These are phyloP conservation scores for Venturia canescens DNA, from an alignment of 1,140 invertebrate genomes.

Conservation along the genomic window DNA sequence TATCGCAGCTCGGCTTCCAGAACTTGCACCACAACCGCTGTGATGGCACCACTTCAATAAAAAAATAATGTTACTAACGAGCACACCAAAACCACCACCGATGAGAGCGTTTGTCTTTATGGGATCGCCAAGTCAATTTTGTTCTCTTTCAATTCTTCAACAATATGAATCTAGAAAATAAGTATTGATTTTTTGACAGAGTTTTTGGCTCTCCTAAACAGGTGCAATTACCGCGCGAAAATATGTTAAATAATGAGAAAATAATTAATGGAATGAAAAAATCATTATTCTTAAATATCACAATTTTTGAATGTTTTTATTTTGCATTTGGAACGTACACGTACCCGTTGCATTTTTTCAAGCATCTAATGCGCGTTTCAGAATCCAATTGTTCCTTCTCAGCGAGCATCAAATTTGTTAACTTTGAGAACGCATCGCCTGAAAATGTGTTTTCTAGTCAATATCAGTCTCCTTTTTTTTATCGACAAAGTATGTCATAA, in stretches of 20 bases:
- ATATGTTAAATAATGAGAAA: too few species aligned
- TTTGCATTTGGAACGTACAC: too few species aligned
- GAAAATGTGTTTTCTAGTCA: background rate
- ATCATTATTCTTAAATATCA: too few species aligned
- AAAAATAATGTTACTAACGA: constrained; percentile 54
- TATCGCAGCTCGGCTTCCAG: constrained; percentile 67
- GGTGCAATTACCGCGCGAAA: too few species aligned
- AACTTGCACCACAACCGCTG: constrained; percentile 46
- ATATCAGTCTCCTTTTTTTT: background rate
- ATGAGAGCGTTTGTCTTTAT: constrained; percentile 58
- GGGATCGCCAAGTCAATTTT: background rate
- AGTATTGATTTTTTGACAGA: too few species aligned
- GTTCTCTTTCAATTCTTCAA: background rate
- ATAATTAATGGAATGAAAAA: too few species aligned
- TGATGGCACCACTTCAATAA: constrained; percentile 36
- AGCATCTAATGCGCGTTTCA: too few species aligned
- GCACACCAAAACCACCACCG: constrained; percentile 50
- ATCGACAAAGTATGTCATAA: background rate
- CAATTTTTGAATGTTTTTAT: too few species aligned
- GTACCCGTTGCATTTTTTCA: too few species aligned
- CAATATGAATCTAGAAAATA: background rate
- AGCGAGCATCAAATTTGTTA: background rate
- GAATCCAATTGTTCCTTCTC: background rate
- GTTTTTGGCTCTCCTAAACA: too few species aligned
- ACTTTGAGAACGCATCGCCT: background rate